Conservation (phyloP, 2,113 vertebrate species). For the zebrafish (Danio rerio) region DNA sequence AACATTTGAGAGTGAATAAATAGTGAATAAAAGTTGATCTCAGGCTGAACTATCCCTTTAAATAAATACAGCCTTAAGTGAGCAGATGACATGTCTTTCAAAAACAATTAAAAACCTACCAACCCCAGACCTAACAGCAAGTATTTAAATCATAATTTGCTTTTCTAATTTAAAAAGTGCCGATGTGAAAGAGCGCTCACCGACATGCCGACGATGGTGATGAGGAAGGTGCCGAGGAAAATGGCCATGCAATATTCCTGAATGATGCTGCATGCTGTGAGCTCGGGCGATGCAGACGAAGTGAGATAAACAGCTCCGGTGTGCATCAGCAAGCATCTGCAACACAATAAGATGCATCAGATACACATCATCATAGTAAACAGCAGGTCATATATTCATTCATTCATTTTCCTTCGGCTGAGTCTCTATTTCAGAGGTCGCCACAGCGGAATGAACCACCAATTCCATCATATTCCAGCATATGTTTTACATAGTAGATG, state of each 20-base stretch:
- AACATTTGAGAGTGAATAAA: too few species aligned
- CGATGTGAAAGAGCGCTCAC: slow-evolving; percentile 69
- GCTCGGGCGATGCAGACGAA: slow-evolving; percentile 10
- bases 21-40: too few species aligned
- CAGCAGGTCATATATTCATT: not conserved
- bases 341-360: too few species aligned
- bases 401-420: too few species aligned
- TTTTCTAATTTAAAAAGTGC: not conserved
- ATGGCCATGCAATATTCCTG: slow-evolving; percentile 75
- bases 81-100: too few species aligned
- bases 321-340: slow-evolving; percentile 86
- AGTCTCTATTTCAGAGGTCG: too few species aligned
- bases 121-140: not conserved
- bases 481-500: too few species aligned
- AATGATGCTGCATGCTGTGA: slow-evolving; percentile 70
- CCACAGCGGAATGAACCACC: too few species aligned
- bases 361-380: not conserved
- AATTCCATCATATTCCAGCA: too few species aligned
- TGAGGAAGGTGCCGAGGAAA: slow-evolving; percentile 82
- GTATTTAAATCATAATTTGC: not conserved
- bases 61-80: too few species aligned
- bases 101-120: too few species aligned
- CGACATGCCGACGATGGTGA: slow-evolving; percentile 81
- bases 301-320: slow-evolving; percentile 66
- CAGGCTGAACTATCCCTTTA: too few species aligned